Conservation (phyloP, 2,797 vertebrate genomes). For the Enteromius fasciolatus region DNA sequence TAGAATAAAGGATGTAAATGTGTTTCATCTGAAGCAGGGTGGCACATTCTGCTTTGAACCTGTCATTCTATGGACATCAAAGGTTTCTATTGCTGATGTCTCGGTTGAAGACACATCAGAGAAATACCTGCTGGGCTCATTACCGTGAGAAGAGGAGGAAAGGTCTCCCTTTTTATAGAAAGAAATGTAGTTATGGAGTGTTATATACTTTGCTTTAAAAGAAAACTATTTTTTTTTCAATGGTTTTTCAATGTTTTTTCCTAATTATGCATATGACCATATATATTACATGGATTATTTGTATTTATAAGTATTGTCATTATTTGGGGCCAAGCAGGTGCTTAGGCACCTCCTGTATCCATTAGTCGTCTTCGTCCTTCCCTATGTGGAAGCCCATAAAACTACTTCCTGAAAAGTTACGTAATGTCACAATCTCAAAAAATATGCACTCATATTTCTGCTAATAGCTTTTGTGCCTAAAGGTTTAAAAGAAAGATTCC, state of each 20-base stretch:
- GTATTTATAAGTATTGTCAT: not conserved
- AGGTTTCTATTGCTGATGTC: not conserved
- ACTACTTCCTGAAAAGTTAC: not conserved
- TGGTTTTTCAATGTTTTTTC: not conserved
- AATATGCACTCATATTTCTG: not conserved
- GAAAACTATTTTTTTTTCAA: not conserved
- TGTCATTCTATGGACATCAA: constrained; percentile 34
- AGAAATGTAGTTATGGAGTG: not conserved
- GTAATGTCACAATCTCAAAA: no score
- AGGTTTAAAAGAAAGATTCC: not conserved
- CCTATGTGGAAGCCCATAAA: not conserved
- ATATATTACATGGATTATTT: not conserved
- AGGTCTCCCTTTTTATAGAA: not conserved
- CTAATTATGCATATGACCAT: not conserved
- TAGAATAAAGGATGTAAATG: not conserved
- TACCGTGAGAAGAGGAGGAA: constrained; percentile 29
- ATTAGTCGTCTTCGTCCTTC: not conserved
- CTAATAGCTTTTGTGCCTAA: not conserved
- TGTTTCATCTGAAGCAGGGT: not conserved
- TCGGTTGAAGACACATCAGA: constrained; percentile 3
- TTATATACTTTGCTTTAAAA: not conserved
- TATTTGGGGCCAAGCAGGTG: not conserved
- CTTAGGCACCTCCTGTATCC: not conserved
- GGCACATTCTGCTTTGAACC: constrained; percentile 38
- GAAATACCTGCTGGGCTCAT: constrained; percentile 46